Base-by-base conservation (phyloP, 2,888 invertebrate genomes). In the Ischnus inquisitorius region DNA sequence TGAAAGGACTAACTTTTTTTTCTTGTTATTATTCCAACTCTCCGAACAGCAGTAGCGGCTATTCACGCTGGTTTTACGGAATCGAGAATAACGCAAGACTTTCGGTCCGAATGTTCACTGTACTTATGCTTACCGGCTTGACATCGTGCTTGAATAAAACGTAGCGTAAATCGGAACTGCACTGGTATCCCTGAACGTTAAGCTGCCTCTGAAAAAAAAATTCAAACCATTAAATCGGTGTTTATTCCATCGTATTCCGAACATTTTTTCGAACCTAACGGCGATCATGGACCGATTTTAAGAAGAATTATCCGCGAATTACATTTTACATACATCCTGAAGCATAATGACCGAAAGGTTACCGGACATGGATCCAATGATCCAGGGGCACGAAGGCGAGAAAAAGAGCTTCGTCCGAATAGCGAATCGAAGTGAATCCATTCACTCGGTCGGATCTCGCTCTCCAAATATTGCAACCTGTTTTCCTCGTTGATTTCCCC, bases 141-240 rank as follows among this genome's bases (percentile, higher is more conserved):
- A 97, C 96, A 94, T 97, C 97, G 95, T 97, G 97, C 94, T 97
- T 96, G 94, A 98, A 97, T 91, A 98, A 96, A 92, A 98, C 97
- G 94, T 96, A 98, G 93, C 97, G 97, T 90, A 97, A 95, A 94
- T 98, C 97, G 88, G 96, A 95, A 88, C 98, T 97, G 94, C 97
- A 97, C 94, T 97, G 96, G 94, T 97, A 97, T 90, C 97, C 97
- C 93, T 97, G 96, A 90, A 97, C 97, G 95, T 97, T 97, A 91
- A 97, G 95, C 95, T 97, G 97, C 93, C 97, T 96, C 97, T 97
- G 96, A 88, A 94, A 95, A 92, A 87, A 77, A 48, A 84, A 6
- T 57, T 65, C 88, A 85, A 60, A 28, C 5, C n/a, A 39, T 54
- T 54, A 39, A 74, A 25, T 28, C 14, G 79, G 25, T 6, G 10